A percentile compares a stretch with the other conserved stretches of the same genome.
These are phyloP conservation scores for Neosilurus hyrtlii DNA, from an alignment of 2,797 vertebrate species.

Conservation along the genomic window DNA sequence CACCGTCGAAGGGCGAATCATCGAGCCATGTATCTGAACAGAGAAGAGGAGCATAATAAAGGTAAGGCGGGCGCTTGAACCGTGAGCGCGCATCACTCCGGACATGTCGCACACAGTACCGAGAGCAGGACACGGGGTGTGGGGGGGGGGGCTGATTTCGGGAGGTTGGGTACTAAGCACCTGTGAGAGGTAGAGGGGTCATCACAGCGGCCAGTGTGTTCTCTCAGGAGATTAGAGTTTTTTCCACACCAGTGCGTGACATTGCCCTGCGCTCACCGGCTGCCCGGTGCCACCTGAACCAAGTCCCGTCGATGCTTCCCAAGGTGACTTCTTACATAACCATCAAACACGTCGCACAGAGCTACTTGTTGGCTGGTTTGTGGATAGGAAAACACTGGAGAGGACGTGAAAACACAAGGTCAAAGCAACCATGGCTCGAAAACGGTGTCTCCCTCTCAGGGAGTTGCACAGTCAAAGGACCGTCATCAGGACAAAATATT, in stretches of 20 bases:
- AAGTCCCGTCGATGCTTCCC: neutral
- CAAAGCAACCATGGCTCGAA: conserved; percentile 62
- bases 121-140: neutral
- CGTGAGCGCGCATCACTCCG: neutral
- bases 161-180: conserved; percentile 21
- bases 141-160: too few species aligned
- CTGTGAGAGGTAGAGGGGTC: conserved; percentile 50
- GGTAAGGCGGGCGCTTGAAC: conserved; percentile 66
- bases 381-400: conserved; percentile 55
- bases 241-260: conserved; percentile 40
- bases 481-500: neutral
- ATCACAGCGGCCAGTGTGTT: conserved; percentile 42
- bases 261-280: conserved; percentile 39
- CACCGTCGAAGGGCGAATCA: conserved; percentile 45
- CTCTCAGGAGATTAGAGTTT: conserved; percentile 26
- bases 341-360: conserved; percentile 36
- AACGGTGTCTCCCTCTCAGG: conserved; percentile 42
- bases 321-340: conserved; percentile 11
- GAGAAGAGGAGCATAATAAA: conserved; percentile 78
- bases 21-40: conserved; percentile 81
- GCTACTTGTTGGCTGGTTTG: conserved; percentile 54
- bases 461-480: neutral
- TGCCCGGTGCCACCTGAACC: conserved; percentile 9
- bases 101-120: neutral
- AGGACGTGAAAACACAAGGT: conserved; percentile 74